A percentile compares a stretch with the other conserved stretches of the same genome.
Conservation (phyloP, 2,113 vertebrate species). For the human (Homo sapiens) region DNA sequence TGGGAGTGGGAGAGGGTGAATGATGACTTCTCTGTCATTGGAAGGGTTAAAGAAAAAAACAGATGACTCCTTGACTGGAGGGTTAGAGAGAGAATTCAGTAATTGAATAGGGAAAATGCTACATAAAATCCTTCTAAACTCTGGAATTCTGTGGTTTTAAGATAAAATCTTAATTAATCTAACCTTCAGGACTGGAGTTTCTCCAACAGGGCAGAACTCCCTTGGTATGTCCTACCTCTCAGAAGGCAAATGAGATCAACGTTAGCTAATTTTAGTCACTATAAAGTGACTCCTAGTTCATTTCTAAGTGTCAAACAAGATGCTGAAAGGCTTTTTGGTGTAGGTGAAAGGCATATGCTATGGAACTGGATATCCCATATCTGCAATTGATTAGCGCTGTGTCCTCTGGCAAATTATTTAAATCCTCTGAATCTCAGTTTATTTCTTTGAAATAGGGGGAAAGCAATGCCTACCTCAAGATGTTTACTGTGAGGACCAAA, state of each 20-base stretch:
- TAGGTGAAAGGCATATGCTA: neutral
- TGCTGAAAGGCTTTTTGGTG: neutral
- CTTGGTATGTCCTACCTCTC: neutral
- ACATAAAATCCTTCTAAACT: neutral
- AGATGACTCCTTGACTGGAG: neutral
- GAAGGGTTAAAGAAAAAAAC: neutral
- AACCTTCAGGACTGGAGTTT: neutral
- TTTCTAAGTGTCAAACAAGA: neutral
- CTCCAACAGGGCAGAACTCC: neutral
- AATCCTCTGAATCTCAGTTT: neutral
- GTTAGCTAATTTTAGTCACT: conserved; percentile 7
- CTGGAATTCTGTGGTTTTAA: conserved; percentile 18
- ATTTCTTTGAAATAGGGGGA: conserved; percentile 8
- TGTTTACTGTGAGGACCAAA: neutral
- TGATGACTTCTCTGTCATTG: neutral
- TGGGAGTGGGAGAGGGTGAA: neutral
- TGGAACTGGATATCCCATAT: neutral
- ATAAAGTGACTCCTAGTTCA: neutral
- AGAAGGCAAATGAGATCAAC: neutral
- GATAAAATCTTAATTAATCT: conserved; percentile 31
- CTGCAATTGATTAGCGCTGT: neutral
- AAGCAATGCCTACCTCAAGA: neutral
- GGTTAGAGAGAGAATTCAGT: neutral
- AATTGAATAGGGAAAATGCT: neutral
- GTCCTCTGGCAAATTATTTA: neutral